These are phyloP conservation scores for Lutjanus erythropterus DNA, from an alignment of 2,113 vertebrate species.

Conservation along the genomic window DNA sequence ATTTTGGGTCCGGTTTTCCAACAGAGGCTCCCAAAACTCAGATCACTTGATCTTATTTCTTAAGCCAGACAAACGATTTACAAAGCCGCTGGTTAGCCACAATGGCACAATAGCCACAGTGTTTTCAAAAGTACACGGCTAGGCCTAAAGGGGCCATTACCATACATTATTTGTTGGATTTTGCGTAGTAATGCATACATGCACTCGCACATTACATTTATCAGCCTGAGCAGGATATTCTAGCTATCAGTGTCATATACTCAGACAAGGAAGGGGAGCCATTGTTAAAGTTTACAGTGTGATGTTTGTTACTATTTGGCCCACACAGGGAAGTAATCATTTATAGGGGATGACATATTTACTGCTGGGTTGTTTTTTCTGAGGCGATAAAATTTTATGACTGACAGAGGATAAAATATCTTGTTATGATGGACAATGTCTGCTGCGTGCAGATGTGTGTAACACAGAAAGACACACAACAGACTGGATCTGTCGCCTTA, in stretches of 20 bases:
- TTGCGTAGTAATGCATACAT: neutral
- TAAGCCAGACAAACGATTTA: too few relatives aligned
- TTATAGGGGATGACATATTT: conserved; percentile 52
- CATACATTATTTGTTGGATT: too few relatives aligned
- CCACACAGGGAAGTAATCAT: conserved; percentile 49
- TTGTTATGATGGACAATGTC: conserved; percentile 33
- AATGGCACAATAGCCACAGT: too few relatives aligned
- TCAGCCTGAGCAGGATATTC: conserved; percentile 23
- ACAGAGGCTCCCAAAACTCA: too few relatives aligned
- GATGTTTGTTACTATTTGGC: conserved; percentile 37
- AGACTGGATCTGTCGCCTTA: conserved; percentile 12
- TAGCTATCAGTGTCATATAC: conserved; percentile 14
- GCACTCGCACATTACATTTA: neutral
- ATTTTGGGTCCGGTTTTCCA: too few relatives aligned
- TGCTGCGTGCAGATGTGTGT: neutral
- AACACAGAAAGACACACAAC: neutral
- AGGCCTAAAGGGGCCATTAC: too few relatives aligned
- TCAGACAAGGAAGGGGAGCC: conserved; percentile 20
- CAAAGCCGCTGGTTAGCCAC: too few relatives aligned
- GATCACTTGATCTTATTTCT: too few relatives aligned
- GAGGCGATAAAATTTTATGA: conserved; percentile 51
- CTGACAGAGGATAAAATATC: conserved; percentile 34
- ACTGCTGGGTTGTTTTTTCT: conserved; percentile 48
- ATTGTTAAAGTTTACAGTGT: conserved; percentile 48
- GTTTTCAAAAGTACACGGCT: neutral